Conservation (phyloP, 2,888 invertebrate species). For the Clanis bilineata region DNA sequence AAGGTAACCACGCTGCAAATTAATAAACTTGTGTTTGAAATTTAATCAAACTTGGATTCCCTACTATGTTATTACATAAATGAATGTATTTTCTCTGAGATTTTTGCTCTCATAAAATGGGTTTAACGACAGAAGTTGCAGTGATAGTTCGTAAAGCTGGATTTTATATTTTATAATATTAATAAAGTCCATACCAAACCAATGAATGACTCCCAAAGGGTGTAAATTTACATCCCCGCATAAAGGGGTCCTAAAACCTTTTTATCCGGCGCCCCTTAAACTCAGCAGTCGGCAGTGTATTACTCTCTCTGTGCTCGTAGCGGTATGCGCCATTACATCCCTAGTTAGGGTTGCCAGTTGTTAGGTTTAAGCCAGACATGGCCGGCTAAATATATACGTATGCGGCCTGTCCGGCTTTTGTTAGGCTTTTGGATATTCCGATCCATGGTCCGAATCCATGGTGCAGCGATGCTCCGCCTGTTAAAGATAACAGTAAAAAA, state of each 20-base stretch:
- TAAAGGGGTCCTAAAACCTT: slow-evolving; percentile 13
- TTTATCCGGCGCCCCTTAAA: not conserved
- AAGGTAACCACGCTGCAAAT: not conserved
- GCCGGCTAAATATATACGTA: too few species aligned
- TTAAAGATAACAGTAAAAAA: too few species aligned
- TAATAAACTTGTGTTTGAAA: not conserved
- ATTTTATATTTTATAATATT: slow-evolving; percentile 1
- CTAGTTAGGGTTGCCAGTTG: too few species aligned
- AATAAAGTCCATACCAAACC: not conserved
- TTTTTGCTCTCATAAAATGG: not conserved
- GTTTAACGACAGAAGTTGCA: not conserved
- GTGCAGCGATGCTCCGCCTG: too few species aligned
- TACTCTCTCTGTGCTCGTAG: slow-evolving; percentile 11
- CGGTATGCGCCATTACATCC: slow-evolving; percentile 15
- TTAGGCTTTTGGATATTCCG: too few species aligned
- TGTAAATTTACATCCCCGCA: slow-evolving; percentile 11
- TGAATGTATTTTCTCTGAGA: not conserved
- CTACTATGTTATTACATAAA: not conserved
- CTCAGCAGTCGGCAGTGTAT: not conserved
- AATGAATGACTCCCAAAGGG: not conserved
- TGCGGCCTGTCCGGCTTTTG: too few species aligned
- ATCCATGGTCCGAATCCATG: too few species aligned
- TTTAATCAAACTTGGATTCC: not conserved
- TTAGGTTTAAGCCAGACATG: too few species aligned
- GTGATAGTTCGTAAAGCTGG: not conserved